phyloP scores from a whole-genome alignment of 2,797 vertebrate species.

The Myotis planiceps region DNA sequence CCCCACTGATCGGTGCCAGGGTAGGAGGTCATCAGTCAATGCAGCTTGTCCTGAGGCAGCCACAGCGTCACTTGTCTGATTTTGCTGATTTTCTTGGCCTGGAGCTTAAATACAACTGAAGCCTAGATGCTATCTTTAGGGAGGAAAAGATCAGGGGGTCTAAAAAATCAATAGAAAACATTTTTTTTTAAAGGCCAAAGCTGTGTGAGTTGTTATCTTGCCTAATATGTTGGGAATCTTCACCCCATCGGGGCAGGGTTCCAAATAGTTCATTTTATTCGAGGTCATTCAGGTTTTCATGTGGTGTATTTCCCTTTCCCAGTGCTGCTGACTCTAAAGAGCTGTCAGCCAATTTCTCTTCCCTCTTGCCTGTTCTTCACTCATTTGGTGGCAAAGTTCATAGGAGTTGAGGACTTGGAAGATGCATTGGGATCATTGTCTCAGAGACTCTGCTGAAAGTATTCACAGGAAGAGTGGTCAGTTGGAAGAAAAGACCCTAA shows the following conservation, averaged over 20 bases:
- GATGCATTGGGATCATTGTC: conserved; percentile 49
- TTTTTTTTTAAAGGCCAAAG: conserved; percentile 50
- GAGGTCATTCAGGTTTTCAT: not conserved
- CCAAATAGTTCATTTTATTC: conserved; percentile 55
- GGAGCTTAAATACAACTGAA: too few species aligned
- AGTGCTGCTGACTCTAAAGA: conserved; percentile 64
- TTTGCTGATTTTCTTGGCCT: too few species aligned
- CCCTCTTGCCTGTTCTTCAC: conserved; percentile 32
- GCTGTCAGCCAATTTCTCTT: conserved; percentile 46
- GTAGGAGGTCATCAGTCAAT: too few species aligned
- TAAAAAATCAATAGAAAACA: not conserved
- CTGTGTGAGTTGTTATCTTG: conserved; percentile 63
- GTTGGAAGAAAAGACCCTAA: conserved; percentile 58
- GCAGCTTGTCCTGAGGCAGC: too few species aligned
- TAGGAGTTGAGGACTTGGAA: conserved; percentile 54
- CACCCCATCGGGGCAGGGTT: conserved; percentile 67
- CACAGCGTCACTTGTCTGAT: too few species aligned
- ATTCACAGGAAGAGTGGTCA: conserved; percentile 58
- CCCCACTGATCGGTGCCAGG: too few species aligned
- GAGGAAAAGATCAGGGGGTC: too few species aligned
- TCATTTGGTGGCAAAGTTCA: conserved; percentile 53
- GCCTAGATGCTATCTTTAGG: too few species aligned
- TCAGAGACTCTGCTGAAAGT: conserved; percentile 35
- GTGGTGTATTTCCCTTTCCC: conserved; percentile 74
- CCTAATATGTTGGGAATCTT: conserved; percentile 60